phyloP scores from a whole-genome alignment of 2,797 vertebrate genomes.

The Sorex maritimensis region DNA sequence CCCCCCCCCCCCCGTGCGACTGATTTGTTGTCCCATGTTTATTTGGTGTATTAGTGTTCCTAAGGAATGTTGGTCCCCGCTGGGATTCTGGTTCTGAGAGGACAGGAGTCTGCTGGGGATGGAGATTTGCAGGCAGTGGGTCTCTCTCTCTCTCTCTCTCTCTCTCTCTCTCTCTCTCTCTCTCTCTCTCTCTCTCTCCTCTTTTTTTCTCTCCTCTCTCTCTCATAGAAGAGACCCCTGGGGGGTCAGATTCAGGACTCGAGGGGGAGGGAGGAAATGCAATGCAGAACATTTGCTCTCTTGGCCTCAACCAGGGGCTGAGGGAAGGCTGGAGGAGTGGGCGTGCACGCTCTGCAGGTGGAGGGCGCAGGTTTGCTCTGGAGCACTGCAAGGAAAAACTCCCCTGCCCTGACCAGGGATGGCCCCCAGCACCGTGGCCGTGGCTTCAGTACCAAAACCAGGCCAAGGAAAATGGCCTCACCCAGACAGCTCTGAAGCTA shows the following conservation, averaged over 20 bases:
- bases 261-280: not conserved
- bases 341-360: not conserved
- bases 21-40: not conserved
- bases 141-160: too few species aligned
- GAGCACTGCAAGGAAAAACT: too few species aligned
- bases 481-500: too few species aligned
- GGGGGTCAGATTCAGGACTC: not conserved
- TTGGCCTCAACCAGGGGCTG: not conserved
- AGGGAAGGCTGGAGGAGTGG: not conserved
- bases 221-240: not conserved
- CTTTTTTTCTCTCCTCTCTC: not conserved
- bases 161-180: too few species aligned
- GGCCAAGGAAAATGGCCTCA: too few species aligned
- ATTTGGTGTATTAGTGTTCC: constrained; percentile 43
- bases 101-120: not conserved
- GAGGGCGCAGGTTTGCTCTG: too few species aligned
- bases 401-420: too few species aligned
- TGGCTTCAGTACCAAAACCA: too few species aligned
- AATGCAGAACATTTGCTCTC: not conserved
- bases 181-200: too few species aligned
- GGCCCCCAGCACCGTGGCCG: too few species aligned
- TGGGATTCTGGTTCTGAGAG: not conserved
- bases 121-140: not conserved
- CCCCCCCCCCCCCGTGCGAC: constrained; percentile 1
- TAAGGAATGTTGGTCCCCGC: constrained; percentile 11